Base-by-base conservation (phyloP, 2,113 vertebrate species). In the Cheirogaleus medius region DNA sequence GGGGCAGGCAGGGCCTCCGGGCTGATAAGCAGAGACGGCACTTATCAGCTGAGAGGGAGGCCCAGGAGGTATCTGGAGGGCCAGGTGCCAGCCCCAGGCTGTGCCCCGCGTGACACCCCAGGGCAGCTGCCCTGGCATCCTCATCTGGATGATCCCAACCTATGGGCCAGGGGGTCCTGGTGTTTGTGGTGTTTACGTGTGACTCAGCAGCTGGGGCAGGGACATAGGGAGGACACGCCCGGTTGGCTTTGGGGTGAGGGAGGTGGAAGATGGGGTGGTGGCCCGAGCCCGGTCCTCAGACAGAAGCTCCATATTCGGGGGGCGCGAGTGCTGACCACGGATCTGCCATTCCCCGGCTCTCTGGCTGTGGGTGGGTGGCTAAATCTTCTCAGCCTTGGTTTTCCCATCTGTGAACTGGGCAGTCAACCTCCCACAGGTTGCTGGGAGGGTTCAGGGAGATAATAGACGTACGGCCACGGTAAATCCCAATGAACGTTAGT, bases 11-110 rank as follows among this genome's bases (percentile, higher is more conserved):
- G 76, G 52, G 63, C 21, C 1, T 32, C 1, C 0, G 34, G 69
- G 56, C 80, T 39, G 68, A 97, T 98, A 99, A 98, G 93, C 97
- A 54, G 91, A 87, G 81, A 85, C 13, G 64, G 60, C 15, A 97
- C 97, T 98, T 99, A 99, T 99, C 98, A 0, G 96, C 78, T 74
- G 32, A 81, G 42, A 98, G 98, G 98, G 95, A 98, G 97, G 97
- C 98, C 97, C 97, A 42, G 93, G 90, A 97, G 97, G 98, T 94
- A 78, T 98, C 98, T 52, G 87, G 90, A 56, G 82, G 27, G 88
- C 89, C 98, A 97, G 77, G 94, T 92, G 87, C 98, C 83, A 52
- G 0, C 71, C 52, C 49, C 27, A 32, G 5, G 3, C 90, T 0
- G 2, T 93, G 91, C 63, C 87, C n/a, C 0, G 7, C 0, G 64